These are phyloP conservation scores for Elephas maximus DNA, from an alignment of 2,113 vertebrate genomes.

Conservation along the genomic window DNA sequence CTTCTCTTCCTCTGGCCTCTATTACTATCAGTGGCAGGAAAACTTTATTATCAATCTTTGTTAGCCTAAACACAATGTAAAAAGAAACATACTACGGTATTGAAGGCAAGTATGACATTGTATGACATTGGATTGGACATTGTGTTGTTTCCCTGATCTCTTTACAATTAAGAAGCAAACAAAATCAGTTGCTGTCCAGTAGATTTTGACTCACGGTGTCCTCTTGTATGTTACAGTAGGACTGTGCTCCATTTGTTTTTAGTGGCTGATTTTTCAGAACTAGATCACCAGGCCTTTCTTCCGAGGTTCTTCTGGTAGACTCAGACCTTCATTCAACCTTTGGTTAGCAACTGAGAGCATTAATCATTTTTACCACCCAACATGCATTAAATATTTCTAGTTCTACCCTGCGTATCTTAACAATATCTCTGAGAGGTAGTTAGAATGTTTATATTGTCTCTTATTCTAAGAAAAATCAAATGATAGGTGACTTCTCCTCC, in stretches of 20 bases:
- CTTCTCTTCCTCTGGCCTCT: background rate
- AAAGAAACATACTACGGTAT: background rate
- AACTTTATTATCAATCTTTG: background rate
- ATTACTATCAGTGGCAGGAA: conserved; percentile 17
- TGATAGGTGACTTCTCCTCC: background rate
- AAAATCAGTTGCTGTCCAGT: background rate
- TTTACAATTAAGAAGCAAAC: background rate
- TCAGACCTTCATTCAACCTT: background rate
- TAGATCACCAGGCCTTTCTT: background rate
- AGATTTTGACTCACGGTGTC: background rate
- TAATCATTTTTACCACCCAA: too few species aligned
- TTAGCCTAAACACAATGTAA: background rate
- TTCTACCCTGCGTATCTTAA: background rate
- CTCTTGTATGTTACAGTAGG: background rate
- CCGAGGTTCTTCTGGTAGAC: background rate
- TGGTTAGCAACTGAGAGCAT: background rate
- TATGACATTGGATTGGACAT: background rate
- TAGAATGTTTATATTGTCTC: background rate
- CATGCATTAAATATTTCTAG: background rate
- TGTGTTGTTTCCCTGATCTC: background rate
- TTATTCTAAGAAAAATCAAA: conserved; percentile 38
- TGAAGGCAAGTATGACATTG: background rate
- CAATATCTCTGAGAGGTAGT: background rate
- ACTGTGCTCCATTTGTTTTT: background rate
- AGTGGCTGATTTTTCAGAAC: background rate